Evolutionary conservation across 2,888 invertebrate genomes (phyloP).

Genomic region (Pammene fasciana): DNA sequence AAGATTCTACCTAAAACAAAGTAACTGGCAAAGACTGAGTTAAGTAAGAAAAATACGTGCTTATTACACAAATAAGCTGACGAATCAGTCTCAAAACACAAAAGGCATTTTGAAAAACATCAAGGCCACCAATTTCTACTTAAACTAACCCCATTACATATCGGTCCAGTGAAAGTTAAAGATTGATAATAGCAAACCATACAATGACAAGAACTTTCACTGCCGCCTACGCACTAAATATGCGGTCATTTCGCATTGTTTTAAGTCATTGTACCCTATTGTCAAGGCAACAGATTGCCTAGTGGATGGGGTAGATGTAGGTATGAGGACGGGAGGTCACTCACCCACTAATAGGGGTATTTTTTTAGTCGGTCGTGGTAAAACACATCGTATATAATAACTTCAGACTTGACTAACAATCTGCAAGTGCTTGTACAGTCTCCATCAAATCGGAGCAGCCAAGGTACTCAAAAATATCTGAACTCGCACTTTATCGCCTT

Average conservation of each 20-base stretch:
- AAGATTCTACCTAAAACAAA: too few relatives aligned
- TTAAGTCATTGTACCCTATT: conserved; percentile 10
- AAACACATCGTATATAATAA: too few relatives aligned
- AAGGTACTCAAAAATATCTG: too few relatives aligned
- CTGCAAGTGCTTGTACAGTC: too few relatives aligned
- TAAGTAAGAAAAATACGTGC: neutral
- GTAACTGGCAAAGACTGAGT: too few relatives aligned
- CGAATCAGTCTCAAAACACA: neutral
- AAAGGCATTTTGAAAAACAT: neutral
- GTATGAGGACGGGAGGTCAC: too few relatives aligned
- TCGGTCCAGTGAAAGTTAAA: conserved; percentile 26
- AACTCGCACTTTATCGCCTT: too few relatives aligned
- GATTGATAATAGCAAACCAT: neutral
- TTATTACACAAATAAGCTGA: neutral
- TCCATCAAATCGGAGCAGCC: too few relatives aligned
- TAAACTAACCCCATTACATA: conserved; percentile 5
- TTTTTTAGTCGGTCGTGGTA: too few relatives aligned
- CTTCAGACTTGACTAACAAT: too few relatives aligned
- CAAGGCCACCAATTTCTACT: neutral
- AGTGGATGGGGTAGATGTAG: too few relatives aligned
- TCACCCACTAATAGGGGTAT: too few relatives aligned
- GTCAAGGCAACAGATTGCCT: neutral
- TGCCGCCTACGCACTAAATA: neutral
- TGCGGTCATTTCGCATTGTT: conserved; percentile 1
- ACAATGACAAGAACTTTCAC: conserved; percentile 16